Base-by-base conservation (phyloP, 1,140 invertebrate genomes). In the Scaptomyza pallida region DNA sequence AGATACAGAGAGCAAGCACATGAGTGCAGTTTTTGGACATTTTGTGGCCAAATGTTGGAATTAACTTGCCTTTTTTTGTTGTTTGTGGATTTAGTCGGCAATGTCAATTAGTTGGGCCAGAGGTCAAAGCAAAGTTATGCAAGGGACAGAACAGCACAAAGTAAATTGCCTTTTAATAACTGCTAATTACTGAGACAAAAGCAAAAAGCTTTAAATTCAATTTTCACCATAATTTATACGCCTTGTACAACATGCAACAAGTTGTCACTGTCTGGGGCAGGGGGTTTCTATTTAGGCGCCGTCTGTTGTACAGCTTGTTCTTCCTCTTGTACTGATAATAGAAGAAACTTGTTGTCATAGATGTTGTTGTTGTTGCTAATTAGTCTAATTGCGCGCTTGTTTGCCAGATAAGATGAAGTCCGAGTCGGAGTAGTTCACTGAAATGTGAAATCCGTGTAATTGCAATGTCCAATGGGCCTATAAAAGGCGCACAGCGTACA, bases 401-500 rank as follows among this genome's bases (percentile, higher is more conserved):
- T n/a, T 26, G 35, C 12, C 21, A 43, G 78, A 80, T 76, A 80
- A 75, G 26, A 30, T 6, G 77, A 35, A 16, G n/a, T 35, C 57
- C 56, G 41, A 26, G n/a, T 35, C 57, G 51, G 41, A 26, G 44
- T 52, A 60, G 44, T 45, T 26, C 48, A 45, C 26, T 63, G 44
- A 81, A 41, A 67, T 70, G n/a, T n/a, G 30, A 73, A 72, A 72
- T 71, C 35, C 56, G 33, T 74, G 77, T 79, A 79, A 71, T 67
- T 71, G 57, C 30, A 40, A 9, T 30, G 2, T 10, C 8, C 21
- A 47, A 23, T 16, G 37, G 17, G 56, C 51, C 70, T 79, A 85
- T 85, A 85, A 77, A 86, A 85, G 73, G 73, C 47, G 17, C 26
- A n/a, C 35, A 50, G 15, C 15, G 2, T 57, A 69, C 17, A 76